Conservation (phyloP, 2,888 invertebrate genomes). For the Stictocephala bisonia region DNA sequence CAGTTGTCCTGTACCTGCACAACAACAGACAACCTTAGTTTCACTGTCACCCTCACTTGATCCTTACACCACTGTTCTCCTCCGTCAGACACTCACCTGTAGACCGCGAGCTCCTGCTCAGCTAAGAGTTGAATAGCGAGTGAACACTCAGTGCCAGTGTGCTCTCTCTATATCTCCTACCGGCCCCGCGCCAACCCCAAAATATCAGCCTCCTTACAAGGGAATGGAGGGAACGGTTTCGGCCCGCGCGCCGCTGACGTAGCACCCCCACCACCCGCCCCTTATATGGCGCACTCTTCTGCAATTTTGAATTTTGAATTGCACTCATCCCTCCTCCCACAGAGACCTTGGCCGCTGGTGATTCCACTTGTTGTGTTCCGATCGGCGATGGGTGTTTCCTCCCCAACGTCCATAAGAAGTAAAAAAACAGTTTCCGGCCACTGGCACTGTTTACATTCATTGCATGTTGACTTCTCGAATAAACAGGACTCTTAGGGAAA, state of each 20-base stretch:
- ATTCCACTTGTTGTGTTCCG: too few relatives aligned
- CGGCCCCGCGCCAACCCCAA: conserved; percentile 49
- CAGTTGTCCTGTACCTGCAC: conserved; percentile 45
- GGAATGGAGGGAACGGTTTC: conserved; percentile 50
- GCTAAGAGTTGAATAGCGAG: conserved; percentile 51
- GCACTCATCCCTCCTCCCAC: conserved; percentile 55
- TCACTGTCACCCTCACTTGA: background rate
- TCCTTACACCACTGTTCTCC: background rate
- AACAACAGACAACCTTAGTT: conserved; percentile 3
- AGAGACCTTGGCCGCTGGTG: too few relatives aligned
- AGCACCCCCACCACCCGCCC: conserved; percentile 44
- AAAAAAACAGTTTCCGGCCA: too few relatives aligned
- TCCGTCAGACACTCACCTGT: conserved; percentile 20
- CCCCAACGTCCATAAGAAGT: too few relatives aligned
- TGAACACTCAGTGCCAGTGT: conserved; percentile 47
- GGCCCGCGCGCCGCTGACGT: conserved; percentile 39
- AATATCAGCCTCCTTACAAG: conserved; percentile 56
- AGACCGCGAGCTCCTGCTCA: conserved; percentile 50
- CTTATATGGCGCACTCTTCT: conserved; percentile 51
- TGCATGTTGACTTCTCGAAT: too few relatives aligned
- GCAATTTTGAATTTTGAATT: conserved; percentile 52
- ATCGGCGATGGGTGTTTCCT: too few relatives aligned
- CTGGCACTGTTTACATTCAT: too few relatives aligned
- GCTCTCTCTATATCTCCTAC: conserved; percentile 51
- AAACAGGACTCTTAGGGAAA: too few relatives aligned